Evolutionary conservation across 2,113 vertebrate genomes (phyloP), one percentile per base, ranked within the genome.

Genomic region (Rynchops niger): DNA sequence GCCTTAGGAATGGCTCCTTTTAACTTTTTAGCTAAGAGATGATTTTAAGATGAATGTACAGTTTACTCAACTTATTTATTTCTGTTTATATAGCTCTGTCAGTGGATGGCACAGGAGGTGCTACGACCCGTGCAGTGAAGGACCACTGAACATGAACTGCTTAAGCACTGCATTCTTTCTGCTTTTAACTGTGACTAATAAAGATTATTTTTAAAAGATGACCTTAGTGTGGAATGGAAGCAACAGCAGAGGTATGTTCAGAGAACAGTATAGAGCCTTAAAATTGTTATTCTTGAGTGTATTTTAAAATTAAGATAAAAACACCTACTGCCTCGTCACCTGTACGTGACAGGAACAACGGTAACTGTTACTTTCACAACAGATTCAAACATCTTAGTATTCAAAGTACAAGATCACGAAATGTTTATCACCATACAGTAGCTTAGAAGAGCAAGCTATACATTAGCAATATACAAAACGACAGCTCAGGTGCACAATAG

Each of bases 141-240:
- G 71, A 90, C 74, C 56, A 72, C 82, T 17, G 11, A 82, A 73
- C 45, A 6, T 69, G 65, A 85, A 74, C 78, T 66, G 19, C 83
- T 92, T 79, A 63, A 87, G 62, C 55, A 40, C 45, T 3, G 1
- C 43, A 21, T 77, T 94, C 27, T 52, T 90, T 94, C 82, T 97
- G 77, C 95, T 94, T 52, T 94, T 80, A 95, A 92, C 58, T 82
- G 74, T 95, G 89, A 95, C 90, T 92, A 98, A 96, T 98, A 98
- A 98, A 97, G 93, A 85, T 65, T 98, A 95, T 96, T 98, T 98
- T 98, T 93, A 91, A 88, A 94, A 96, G 89, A 94, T 77, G 47
- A 95, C 49, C 49, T 22, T 79, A 58, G 82, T 0, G 0, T 91
- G 70, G 73, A 95, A 10, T 92, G 52, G 49, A 93, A 82, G 15